These are phyloP conservation scores for Rhea pennata DNA, from an alignment of 2,113 vertebrate species.

Conservation along the genomic window DNA sequence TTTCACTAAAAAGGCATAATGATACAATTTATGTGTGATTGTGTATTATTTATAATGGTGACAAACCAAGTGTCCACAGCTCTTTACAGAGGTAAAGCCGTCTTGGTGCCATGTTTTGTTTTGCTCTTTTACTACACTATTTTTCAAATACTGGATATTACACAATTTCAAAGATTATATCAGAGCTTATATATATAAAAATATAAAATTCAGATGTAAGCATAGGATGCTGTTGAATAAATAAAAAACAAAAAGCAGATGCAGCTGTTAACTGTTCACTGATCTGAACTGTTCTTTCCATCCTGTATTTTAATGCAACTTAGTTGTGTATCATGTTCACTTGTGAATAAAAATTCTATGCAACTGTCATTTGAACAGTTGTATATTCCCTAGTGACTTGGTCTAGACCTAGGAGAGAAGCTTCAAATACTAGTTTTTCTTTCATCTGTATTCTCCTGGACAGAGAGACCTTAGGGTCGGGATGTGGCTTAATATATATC, in stretches of 20 bases:
- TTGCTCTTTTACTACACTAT: conserved; percentile 7
- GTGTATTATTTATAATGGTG: conserved; percentile 36
- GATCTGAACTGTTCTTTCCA: background rate
- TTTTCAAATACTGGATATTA: background rate
- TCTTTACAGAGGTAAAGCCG: conserved; percentile 33
- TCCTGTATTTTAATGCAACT: rapidly evolving
- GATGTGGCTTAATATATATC: background rate
- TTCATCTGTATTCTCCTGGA: background rate
- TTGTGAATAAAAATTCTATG: background rate
- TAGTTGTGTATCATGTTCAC: background rate
- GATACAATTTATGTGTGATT: conserved; percentile 44
- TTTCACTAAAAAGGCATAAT: conserved; percentile 69
- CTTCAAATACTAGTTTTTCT: background rate
- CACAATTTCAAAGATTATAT: background rate
- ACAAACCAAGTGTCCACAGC: conserved; percentile 13
- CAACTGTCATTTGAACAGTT: background rate
- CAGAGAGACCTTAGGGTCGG: background rate
- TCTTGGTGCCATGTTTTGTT: conserved; percentile 84
- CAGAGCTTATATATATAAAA: background rate
- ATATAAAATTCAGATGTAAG: background rate
- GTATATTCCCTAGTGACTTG: background rate
- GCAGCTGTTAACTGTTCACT: background rate
- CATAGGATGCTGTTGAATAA: background rate
- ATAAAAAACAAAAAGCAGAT: background rate
- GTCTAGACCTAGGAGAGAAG: background rate